Evolutionary conservation across 2,888 invertebrate species (phyloP).

Genomic region (Conomelus anceps): DNA sequence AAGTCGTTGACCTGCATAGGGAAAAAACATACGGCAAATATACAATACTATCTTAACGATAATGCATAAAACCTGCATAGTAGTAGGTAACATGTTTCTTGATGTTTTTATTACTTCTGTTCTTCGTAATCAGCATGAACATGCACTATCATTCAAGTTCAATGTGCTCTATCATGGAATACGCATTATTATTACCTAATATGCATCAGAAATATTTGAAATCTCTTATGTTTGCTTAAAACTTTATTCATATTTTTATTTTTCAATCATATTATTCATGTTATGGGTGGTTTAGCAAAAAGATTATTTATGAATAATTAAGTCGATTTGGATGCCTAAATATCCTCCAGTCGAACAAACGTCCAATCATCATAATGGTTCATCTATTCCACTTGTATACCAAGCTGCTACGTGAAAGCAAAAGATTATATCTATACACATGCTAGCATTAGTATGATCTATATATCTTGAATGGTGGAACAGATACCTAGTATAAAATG

Average conservation of each 20-base stretch:
- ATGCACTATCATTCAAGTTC: not conserved
- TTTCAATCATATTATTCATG: too few relatives aligned
- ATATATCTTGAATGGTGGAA: too few relatives aligned
- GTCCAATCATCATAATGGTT: too few relatives aligned
- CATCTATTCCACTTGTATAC: too few relatives aligned
- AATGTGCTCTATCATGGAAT: not conserved
- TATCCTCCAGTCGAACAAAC: too few relatives aligned
- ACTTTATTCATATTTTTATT: not conserved
- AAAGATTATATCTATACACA: too few relatives aligned
- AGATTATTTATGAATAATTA: too few relatives aligned
- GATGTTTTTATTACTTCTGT: not conserved
- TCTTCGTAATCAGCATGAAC: not conserved
- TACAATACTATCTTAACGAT: not conserved
- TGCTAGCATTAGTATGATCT: too few relatives aligned
- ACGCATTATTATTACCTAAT: not conserved
- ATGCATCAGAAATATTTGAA: not conserved
- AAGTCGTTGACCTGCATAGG: not conserved
- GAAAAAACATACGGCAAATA: not conserved
- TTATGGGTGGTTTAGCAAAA: too few relatives aligned
- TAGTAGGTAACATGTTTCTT: not conserved
- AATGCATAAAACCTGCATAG: not conserved
- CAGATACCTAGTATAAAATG: too few relatives aligned
- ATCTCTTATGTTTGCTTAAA: not conserved
- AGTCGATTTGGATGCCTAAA: too few relatives aligned
- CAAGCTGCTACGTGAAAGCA: too few relatives aligned